phyloP scores from a whole-genome alignment of 2,888 invertebrate genomes.

The Mayetiola destructor region DNA sequence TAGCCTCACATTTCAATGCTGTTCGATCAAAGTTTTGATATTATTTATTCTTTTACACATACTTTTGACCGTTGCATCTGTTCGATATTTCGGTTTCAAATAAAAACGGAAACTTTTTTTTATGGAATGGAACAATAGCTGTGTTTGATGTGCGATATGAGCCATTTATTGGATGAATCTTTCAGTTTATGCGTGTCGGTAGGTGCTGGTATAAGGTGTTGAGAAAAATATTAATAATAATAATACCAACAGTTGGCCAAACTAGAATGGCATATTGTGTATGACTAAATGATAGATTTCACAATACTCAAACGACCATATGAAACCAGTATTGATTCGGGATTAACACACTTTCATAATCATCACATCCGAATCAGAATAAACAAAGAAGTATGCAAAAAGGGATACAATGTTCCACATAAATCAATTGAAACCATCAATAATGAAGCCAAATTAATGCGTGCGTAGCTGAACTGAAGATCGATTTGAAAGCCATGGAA shows the following conservation, averaged over 20 bases:
- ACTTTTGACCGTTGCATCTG: background rate
- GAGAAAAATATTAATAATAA: too few relatives aligned
- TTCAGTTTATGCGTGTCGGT: background rate
- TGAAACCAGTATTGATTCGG: too few relatives aligned
- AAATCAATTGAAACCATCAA: too few relatives aligned
- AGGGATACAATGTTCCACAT: too few relatives aligned
- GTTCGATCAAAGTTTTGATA: too few relatives aligned
- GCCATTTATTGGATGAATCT: slow-evolving; percentile 6
- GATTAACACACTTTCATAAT: too few relatives aligned
- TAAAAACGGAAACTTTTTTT: background rate
- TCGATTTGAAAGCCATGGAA: slow-evolving; percentile 9
- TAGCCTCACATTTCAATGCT: too few relatives aligned
- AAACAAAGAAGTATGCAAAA: too few relatives aligned
- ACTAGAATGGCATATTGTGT: slow-evolving; percentile 11
- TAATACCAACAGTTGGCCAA: slow-evolving; percentile 3
- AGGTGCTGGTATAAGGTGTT: background rate
- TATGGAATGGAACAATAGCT: too few relatives aligned
- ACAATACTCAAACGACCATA: too few relatives aligned
- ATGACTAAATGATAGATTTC: slow-evolving; percentile 6
- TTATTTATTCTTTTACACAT: too few relatives aligned
- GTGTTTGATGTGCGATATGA: slow-evolving; percentile 8
- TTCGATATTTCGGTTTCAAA: background rate
- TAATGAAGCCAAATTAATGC: slow-evolving; percentile 3
- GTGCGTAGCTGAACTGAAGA: background rate
- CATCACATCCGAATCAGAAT: too few relatives aligned